Conservation (phyloP, 2,113 vertebrate species). For the Sciurus niger region DNA sequence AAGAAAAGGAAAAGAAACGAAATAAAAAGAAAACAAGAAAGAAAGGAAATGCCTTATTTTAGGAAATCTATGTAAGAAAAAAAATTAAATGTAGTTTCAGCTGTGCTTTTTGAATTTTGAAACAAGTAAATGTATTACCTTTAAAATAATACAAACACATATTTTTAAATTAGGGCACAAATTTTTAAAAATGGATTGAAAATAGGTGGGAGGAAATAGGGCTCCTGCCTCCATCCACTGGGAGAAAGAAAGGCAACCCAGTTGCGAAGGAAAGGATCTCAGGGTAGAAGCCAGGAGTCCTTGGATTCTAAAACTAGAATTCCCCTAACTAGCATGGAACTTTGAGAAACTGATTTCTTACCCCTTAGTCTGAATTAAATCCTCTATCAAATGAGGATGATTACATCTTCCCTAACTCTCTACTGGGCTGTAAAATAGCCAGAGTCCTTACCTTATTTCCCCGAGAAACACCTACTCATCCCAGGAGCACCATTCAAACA, state of each 20-base stretch:
- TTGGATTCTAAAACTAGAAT: not conserved
- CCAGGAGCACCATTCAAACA: slow-evolving; percentile 29
- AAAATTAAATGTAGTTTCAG: slow-evolving; percentile 33
- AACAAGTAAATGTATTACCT: not conserved
- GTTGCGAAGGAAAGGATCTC: not conserved
- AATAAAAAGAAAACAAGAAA: not conserved
- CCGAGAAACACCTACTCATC: not conserved
- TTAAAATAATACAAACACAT: not conserved
- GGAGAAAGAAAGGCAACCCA: not conserved
- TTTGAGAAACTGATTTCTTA: slow-evolving; percentile 13
- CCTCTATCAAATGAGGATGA: not conserved
- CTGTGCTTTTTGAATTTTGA: slow-evolving; percentile 45
- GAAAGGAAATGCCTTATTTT: slow-evolving; percentile 43
- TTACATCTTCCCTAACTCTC: not conserved
- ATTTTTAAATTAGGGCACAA: not conserved
- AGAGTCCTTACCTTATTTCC: slow-evolving; percentile 16
- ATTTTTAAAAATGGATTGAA: not conserved
- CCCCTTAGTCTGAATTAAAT: not conserved
- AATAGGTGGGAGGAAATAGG: not conserved
- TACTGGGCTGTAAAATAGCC: not conserved
- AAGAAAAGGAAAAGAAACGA: no score
- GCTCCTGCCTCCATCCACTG: not conserved
- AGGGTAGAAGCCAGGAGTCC: not conserved
- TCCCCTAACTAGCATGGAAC: not conserved
- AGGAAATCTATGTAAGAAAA: slow-evolving; percentile 18